A percentile compares a stretch with the other conserved stretches of the same genome.
phyloP scores from a whole-genome alignment of 1,140 invertebrate species.

The Micrasema minimum region DNA sequence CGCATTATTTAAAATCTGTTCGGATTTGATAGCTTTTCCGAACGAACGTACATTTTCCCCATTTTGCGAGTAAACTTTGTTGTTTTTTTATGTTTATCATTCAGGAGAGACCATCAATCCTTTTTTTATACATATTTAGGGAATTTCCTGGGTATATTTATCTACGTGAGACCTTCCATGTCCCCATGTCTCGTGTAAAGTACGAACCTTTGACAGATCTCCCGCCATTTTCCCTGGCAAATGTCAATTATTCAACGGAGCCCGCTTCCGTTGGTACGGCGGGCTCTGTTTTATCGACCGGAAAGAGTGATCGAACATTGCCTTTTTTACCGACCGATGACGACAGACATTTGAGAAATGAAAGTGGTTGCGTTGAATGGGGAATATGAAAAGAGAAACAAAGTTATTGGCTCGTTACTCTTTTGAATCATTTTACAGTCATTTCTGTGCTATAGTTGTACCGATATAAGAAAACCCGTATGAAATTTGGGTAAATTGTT shows the following conservation, averaged over 20 bases:
- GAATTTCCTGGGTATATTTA: constrained; percentile 10
- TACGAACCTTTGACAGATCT: constrained; percentile 26
- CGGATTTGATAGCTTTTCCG: not conserved
- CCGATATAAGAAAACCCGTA: too few relatives aligned
- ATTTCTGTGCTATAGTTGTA: too few relatives aligned
- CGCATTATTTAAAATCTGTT: too few relatives aligned
- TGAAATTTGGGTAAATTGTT: too few relatives aligned
- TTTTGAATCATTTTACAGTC: too few relatives aligned
- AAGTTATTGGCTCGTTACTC: too few relatives aligned
- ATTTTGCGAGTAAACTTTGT: not conserved
- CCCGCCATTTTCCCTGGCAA: constrained; percentile 29
- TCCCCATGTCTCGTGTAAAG: constrained; percentile 13
- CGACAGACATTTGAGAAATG: constrained; percentile 12
- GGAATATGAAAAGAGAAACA: too few relatives aligned
- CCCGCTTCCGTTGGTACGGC: constrained; percentile 21
- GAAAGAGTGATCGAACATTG: constrained; percentile 32
- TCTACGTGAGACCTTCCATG: not conserved
- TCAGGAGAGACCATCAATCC: constrained; percentile 12
- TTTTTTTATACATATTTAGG: constrained; percentile 7
- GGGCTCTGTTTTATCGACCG: constrained; percentile 29
- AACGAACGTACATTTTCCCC: not conserved
- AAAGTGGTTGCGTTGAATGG: not conserved
- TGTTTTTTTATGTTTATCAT: constrained; percentile 15
- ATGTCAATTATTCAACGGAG: constrained; percentile 33
- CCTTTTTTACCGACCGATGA: constrained; percentile 24